Evolutionary conservation across 2,797 vertebrate species (phyloP), one percentile per base, ranked within the genome.

Genomic region (Chloroceryle amazona): DNA sequence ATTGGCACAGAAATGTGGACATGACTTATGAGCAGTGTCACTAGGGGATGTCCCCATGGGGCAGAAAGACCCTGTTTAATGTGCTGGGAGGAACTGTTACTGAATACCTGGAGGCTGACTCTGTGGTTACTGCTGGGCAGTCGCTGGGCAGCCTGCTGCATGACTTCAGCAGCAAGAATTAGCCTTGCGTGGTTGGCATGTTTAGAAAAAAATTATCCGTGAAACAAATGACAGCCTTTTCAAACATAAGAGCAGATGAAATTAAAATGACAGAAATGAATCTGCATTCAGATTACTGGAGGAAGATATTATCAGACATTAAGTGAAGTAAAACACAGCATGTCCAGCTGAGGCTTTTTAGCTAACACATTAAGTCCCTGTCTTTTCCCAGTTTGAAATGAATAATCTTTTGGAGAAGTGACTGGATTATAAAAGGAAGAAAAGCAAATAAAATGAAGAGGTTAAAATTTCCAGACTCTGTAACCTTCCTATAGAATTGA

Each of bases 221-320:
- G 29, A 70, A 94, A 79, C 10, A 78, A 92, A 62, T 19, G 25
- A 54, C 23, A 72, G 72, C 70, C 63, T 58, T 81, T 75, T 87
- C 55, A 81, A 91, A 92, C 55, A 83, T 28, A 62, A 79, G 35
- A 84, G 35, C 13, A 79, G 60, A 92, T n/a, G 41, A 90, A 90
- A 90, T 90, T 74, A 75, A 96, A 93, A 68, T 49, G 42, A 79
- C 28, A 89, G 61, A 94, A 85, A 26, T 58, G 51, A 65, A 88
- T 75, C 72, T 81, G 65, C 22, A 49, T 80, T 89, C 66, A 11
- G 35, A 70, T 91, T 89, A 82, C 26, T 49, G 35, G 33, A 80
- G 58, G 44, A 93, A 89, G 60, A 92, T 51, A 86, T 58, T 62
- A 51, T 28, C 47, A 90, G 85, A 41, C 35, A 55, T 29, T 21